Base-by-base conservation (phyloP, 2,797 vertebrate genomes). In the Basileuterus tristriatus region DNA sequence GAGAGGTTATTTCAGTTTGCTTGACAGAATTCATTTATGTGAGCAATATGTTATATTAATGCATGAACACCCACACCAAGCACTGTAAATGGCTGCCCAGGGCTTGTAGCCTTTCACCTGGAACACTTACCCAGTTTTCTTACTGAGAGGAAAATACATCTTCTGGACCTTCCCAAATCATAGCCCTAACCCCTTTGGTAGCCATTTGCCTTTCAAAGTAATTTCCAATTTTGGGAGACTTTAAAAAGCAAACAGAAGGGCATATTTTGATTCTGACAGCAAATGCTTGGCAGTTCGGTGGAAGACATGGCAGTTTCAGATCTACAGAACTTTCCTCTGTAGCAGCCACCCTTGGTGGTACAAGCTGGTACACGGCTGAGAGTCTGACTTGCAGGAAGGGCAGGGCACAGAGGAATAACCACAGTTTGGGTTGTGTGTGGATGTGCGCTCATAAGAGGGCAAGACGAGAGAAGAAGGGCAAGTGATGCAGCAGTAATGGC, bases 1-100 rank as follows among this genome's bases (percentile, higher is more conserved):
- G 72, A 82, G 83, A 53, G 80, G 63, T 88, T 96, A 91, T 95
- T 96, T 93, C 39, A 52, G 93, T 90, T 65, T 94, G 62, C 58
- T 78, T 89, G 84, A 87, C 83, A 90, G 65, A 92, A 94, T 92
- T 92, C 23, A 77, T 59, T 92, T 93, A 56, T 47, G 59, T 70
- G 87, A 93, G 92, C 89, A 86, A 23, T 81, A 78, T 79, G 59
- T 86, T 89, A 30, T 53, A 72, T 90, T 86, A 94, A 76, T 55
- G n/a, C 56, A 65, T 43, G 70, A 90, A 65, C 74, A 72, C 74
- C 70, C 58, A 24, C 24, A 0, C 14, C 44, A 65, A 44, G 27
- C 34, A 60, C n/a, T 47, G 77, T 79, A 88, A 95, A 87, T 32
- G n/a, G 15, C 60, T 80, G 49, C 26, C 39, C 52, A 44, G 78